Percentiles rank a stretch among this genome's conserved stretches.
Conservation (phyloP, 2,888 invertebrate species). For the Dermolepida albohirtum region DNA sequence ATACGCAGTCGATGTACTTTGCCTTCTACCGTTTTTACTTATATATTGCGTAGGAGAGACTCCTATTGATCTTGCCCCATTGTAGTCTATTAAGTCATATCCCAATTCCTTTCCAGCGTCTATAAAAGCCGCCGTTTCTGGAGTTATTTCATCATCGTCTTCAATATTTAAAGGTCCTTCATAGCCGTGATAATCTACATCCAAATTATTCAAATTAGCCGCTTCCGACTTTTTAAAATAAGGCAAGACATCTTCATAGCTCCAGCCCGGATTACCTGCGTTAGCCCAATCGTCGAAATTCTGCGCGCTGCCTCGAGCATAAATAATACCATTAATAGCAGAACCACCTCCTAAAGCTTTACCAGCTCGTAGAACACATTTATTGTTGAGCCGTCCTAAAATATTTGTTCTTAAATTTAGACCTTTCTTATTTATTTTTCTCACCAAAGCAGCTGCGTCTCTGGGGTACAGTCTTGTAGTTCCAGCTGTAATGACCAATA, state of each 20-base stretch:
- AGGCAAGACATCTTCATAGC: slow-evolving; percentile 88
- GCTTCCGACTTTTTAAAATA: slow-evolving; percentile 91
- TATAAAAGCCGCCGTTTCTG: slow-evolving; percentile 80
- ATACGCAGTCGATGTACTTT: slow-evolving; percentile 85
- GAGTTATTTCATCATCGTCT: slow-evolving; percentile 88
- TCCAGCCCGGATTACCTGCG: slow-evolving; percentile 89
- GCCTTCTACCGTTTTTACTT: slow-evolving; percentile 84
- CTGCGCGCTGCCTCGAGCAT: slow-evolving; percentile 86
- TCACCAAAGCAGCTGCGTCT: slow-evolving; percentile 7
- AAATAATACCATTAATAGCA: slow-evolving; percentile 96
- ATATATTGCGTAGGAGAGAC: slow-evolving; percentile 92
- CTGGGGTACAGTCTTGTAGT: slow-evolving; percentile 1
- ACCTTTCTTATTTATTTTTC: neutral
- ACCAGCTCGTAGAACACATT: slow-evolving; percentile 64
- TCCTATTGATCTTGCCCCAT: slow-evolving; percentile 83
- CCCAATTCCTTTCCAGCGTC: slow-evolving; percentile 84
- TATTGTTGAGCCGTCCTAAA: neutral
- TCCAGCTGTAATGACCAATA: slow-evolving; percentile 1
- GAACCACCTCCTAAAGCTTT: slow-evolving; percentile 93
- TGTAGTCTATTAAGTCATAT: slow-evolving; percentile 80
- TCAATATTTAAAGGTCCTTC: slow-evolving; percentile 84
- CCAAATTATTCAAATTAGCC: slow-evolving; percentile 75
- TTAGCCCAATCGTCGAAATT: slow-evolving; percentile 92
- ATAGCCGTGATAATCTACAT: slow-evolving; percentile 79
- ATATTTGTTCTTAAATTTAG: neutral